A percentile compares a stretch with the other conserved stretches of the same genome.
Conservation (phyloP, 2,113 vertebrate species). For the Calypte anna region DNA sequence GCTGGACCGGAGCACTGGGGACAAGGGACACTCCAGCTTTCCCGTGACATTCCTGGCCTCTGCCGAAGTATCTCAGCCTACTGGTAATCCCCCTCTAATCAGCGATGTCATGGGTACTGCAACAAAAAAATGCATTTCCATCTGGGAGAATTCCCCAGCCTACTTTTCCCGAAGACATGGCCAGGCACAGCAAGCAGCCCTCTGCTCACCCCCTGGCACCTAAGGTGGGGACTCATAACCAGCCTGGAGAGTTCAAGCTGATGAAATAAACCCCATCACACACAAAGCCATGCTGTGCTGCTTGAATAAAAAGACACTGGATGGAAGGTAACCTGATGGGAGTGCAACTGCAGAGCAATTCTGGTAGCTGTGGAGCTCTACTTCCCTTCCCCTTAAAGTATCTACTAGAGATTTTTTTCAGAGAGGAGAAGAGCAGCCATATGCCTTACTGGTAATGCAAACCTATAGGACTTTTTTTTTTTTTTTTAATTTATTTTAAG, state of each 20-base stretch:
- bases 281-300: background rate
- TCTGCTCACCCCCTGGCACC: background rate
- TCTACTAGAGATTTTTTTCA: background rate
- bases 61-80: background rate
- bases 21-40: background rate
- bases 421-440: background rate
- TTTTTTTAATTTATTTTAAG: background rate
- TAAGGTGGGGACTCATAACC: accelerated
- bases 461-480: no score
- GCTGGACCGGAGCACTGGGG: background rate
- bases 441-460: background rate
- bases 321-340: background rate
- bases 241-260: background rate
- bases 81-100: background rate
- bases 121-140: background rate
- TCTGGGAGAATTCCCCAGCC: accelerated
- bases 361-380: background rate
- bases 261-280: background rate
- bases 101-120: background rate
- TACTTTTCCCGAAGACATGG: background rate
- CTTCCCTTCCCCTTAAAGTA: background rate
- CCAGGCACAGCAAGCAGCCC: background rate
- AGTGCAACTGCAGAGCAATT: accelerated
- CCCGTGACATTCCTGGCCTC: background rate
- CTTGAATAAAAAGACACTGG: background rate